Evolutionary conservation across 53 echinoderm and acorn worm species (phyloP), one percentile per base, ranked within the genome.

Genomic region (Echinometra lucunter): DNA sequence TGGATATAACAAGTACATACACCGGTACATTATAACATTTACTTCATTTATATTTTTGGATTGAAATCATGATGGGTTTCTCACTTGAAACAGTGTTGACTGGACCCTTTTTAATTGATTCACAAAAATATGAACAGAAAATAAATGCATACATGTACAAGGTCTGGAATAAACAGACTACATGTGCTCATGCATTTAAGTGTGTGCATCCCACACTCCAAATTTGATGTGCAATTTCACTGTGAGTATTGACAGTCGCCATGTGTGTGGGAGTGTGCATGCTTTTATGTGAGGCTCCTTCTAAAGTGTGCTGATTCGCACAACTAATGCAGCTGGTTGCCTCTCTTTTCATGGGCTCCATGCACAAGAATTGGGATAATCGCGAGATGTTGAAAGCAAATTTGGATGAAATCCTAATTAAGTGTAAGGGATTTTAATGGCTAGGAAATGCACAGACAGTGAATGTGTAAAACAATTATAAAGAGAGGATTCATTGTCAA

Each of bases 321-420:
- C 42, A 19, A 78, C 38, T 38, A 6, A 42, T 78, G 78, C 78
- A 78, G 78, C 38, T 78, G 78, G 78, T 78, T 17, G 78, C 78
- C 6, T 42, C 34, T 35, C 42, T 40, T 78, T 78, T 78, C 78
- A 78, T 13, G 23, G 42, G 40, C 78, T 78, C 42, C 18, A 78
- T 42, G 42, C 78, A 78, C 38, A 78, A 78, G 42, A 38, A 78
- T 78, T 18, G 88, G 83, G 83, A 82, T 23, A 82, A 82, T 53
- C 10, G 88, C 11, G 37, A 88, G 25, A 53, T 0, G 28, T 12
- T 0, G 19, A 15, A 27, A 32, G 88, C 49, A 10, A 88, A n/a
- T 28, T 88, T 56, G 53, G 28, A 88, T 88, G 88, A 88, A 88
- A 88, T 88, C 12, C 55, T 88, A 88, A 55, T 88, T 88, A n/a